These are phyloP conservation scores for Uropetala carovei DNA, from an alignment of 2,888 invertebrate species.

Conservation along the genomic window DNA sequence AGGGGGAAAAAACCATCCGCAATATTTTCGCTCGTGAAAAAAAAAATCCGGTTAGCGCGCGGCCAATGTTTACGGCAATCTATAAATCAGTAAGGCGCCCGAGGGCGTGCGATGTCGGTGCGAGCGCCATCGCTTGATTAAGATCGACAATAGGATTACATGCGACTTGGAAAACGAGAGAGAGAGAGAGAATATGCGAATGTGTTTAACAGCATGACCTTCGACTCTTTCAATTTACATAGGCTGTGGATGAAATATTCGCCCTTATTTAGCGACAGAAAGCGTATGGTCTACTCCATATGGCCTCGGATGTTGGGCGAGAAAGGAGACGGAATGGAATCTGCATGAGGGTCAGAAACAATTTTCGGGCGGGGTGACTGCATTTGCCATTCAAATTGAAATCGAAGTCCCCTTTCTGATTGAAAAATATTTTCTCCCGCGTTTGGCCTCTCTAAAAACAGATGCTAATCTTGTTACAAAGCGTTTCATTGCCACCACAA, in stretches of 20 bases:
- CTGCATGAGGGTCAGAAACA: not conserved
- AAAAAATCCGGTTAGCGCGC: constrained; percentile 46
- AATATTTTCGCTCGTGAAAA: too few species aligned
- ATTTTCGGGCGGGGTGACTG: not conserved
- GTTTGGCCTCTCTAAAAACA: not conserved
- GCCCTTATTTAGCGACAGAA: not conserved
- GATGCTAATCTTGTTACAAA: not conserved
- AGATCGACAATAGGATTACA: constrained; percentile 41
- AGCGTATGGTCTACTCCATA: too few species aligned
- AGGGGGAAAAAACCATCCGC: not conserved
- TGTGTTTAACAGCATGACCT: constrained; percentile 11
- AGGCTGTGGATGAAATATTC: not conserved
- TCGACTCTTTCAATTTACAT: not conserved
- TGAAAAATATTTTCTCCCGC: not conserved
- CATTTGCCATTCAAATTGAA: not conserved
- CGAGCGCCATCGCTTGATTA: constrained; percentile 6
- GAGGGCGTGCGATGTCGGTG: not conserved
- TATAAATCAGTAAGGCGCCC: constrained; percentile 31
- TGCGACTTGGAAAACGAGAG: not conserved
- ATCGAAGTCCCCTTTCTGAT: not conserved
- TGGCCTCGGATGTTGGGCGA: not conserved
- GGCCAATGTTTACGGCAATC: constrained; percentile 26
- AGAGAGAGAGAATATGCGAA: not conserved
- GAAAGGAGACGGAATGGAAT: not conserved
- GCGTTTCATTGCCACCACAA: not conserved